Evolutionary conservation across 2,888 invertebrate species (phyloP).

Genomic region (Tetragonula carbonaria): DNA sequence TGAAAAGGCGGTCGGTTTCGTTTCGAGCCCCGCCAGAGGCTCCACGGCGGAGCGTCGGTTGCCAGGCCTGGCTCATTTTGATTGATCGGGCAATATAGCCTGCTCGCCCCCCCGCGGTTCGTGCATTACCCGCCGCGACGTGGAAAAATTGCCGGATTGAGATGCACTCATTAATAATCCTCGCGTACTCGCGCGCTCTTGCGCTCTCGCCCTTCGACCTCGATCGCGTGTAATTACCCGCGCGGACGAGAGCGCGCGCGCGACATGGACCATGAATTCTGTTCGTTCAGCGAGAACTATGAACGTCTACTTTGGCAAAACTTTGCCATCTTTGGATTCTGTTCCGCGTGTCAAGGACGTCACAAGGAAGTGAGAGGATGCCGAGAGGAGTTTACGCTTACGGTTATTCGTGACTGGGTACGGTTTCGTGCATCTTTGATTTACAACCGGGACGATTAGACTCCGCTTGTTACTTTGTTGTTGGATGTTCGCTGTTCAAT

Average conservation of each 20-base stretch:
- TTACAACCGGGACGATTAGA: not conserved
- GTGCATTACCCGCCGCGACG: slow-evolving; percentile 82
- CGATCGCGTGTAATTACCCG: slow-evolving; percentile 48
- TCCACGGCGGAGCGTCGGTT: slow-evolving; percentile 63
- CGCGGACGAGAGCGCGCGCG: slow-evolving; percentile 37
- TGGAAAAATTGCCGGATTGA: slow-evolving; percentile 83
- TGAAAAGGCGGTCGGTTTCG: slow-evolving; percentile 67
- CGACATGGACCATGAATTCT: slow-evolving; percentile 35
- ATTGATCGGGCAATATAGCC: slow-evolving; percentile 83
- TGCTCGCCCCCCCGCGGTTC: slow-evolving; percentile 82
- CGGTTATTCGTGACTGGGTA: not conserved
- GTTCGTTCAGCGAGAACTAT: slow-evolving; percentile 13
- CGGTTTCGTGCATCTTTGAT: not conserved
- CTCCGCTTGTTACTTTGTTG: slow-evolving; percentile 3
- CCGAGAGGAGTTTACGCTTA: too few relatives aligned
- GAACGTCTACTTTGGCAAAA: slow-evolving; percentile 12
- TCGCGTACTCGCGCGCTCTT: slow-evolving; percentile 56
- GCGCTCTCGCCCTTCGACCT: slow-evolving; percentile 50
- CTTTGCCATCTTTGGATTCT: slow-evolving; percentile 6
- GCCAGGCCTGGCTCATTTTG: slow-evolving; percentile 79
- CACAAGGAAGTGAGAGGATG: not conserved
- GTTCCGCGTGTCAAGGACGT: slow-evolving; percentile 7
- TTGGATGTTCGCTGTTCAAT: not conserved
- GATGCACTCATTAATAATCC: slow-evolving; percentile 83
- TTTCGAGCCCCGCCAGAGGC: slow-evolving; percentile 30